phyloP scores from a whole-genome alignment of 2,797 vertebrate genomes.

The Lutjanus argentimaculatus region DNA sequence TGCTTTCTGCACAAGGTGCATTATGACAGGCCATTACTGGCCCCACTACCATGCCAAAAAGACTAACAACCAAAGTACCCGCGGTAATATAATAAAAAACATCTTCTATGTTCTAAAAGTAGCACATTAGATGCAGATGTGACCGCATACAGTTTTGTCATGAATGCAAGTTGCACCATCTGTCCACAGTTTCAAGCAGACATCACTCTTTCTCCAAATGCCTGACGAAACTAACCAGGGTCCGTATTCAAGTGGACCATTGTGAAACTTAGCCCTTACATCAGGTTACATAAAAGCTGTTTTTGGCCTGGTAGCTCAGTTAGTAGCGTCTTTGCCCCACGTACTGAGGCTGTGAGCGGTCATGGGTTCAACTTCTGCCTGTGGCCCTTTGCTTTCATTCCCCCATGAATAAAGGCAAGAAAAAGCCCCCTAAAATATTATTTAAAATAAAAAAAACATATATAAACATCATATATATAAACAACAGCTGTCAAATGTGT shows the following conservation, averaged over 20 bases:
- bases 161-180: background rate
- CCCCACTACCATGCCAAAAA: background rate
- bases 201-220: background rate
- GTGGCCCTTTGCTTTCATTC: too few species aligned
- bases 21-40: background rate
- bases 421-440: too few species aligned
- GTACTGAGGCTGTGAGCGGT: too few species aligned
- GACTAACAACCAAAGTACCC: background rate
- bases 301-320: too few species aligned
- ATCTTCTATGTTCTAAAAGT: background rate
- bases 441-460: too few species aligned
- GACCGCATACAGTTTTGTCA: background rate
- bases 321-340: too few species aligned
- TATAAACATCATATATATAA: slow-evolving; percentile 1
- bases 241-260: background rate
- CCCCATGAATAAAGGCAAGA: too few species aligned
- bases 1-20: background rate
- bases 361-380: too few species aligned
- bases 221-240: background rate
- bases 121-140: background rate
- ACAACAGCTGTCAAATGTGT: background rate
- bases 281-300: background rate
- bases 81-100: background rate
- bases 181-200: background rate
- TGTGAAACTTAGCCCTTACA: background rate